Percentiles rank a stretch among this genome's conserved stretches.
phyloP scores from a whole-genome alignment of 2,113 vertebrate genomes.

The human (Homo sapiens) region GRCh38 chr6:112687501-112688000 shows the following conservation, averaged over 20 bases:
- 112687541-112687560: background rate
- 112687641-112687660: background rate
- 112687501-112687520: background rate
- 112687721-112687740: background rate
- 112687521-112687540: background rate
- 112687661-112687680: background rate
- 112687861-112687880: background rate
- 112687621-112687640: background rate
- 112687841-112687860: background rate
- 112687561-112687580: background rate
- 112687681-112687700: background rate
- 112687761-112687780: background rate
- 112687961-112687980: background rate
- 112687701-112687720: background rate
- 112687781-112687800: background rate
- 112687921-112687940: background rate
- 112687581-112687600: background rate
- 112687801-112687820: background rate
- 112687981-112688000: background rate
- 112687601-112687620: background rate
- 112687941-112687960: background rate
- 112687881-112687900: background rate
- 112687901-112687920: background rate
- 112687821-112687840: background rate
- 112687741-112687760: background rate